Evolutionary conservation across 1,140 invertebrate genomes (phyloP).

Genomic region (Drosophila triauraria): DNA sequence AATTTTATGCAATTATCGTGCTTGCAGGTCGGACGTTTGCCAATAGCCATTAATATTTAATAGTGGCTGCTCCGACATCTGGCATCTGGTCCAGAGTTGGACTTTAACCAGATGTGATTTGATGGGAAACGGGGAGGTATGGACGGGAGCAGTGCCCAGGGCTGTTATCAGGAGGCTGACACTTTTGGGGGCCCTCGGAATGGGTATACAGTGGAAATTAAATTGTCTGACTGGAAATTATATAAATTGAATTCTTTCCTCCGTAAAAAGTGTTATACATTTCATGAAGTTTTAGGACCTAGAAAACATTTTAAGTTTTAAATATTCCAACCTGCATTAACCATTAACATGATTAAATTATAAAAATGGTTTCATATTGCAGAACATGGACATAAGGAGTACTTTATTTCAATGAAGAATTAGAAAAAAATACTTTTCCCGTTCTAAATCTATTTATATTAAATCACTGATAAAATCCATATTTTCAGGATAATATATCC

Average conservation of each 20-base stretch:
- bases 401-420: neutral
- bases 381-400: no score
- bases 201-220: neutral
- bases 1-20: slow-evolving; percentile 57
- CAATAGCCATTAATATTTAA: slow-evolving; percentile 57
- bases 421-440: neutral
- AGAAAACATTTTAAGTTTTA: no score
- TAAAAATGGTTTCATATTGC: no score
- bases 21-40: slow-evolving; percentile 28
- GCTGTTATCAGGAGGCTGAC: slow-evolving; percentile 21
- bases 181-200: neutral
- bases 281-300: no score
- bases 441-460: no score
- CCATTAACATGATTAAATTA: no score
- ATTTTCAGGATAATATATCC: neutral
- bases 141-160: neutral
- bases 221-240: neutral
- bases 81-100: slow-evolving; percentile 35
- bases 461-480: neutral
- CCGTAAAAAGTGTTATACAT: no score
- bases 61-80: slow-evolving; percentile 28
- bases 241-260: no score
- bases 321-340: no score
- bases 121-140: neutral
- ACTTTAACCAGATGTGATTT: slow-evolving; percentile 31